Base-by-base conservation (phyloP, 2,797 vertebrate genomes). In the Melanotaenia trifasciata region DNA sequence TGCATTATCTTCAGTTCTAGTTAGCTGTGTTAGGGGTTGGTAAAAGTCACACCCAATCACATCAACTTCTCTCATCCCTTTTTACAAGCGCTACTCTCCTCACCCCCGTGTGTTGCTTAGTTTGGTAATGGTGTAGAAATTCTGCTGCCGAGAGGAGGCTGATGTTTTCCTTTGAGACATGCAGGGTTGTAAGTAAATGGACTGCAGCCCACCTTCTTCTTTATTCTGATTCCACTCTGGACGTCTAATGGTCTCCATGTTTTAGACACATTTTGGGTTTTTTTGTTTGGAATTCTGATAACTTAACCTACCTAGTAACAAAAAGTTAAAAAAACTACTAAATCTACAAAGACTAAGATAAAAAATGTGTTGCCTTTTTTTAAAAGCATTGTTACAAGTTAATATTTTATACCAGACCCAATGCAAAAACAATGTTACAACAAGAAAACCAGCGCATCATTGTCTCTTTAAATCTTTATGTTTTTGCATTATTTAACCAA, bases 41-140 rank as follows among this genome's bases (percentile, higher is more conserved):
- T 65, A 45, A 26, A 43, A 74, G 56, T 70, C 56, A 59, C 54
- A 36, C 24, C 45, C 28, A 67, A 70, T 58, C 22, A 65, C 50
- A 33, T 70, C 54, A 47, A 43, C 32, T 54, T 40, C 64, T 70
- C 64, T 75, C 43, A 57, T 59, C 30, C 0, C 4, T 18, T 72
- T 50, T 58, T 54, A 64, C 60, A 58, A 62, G 36, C 62, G 60
- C 45, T 14, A 20, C 30, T 59, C 64, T 58, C 51, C 30, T 58
- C 33, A 40, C 43, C 36, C 58, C 9, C 5, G 53, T 12, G 8
- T 28, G 10, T 67, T 57, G 43, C 24, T 53, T 13, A 20, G 22
- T 56, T 30, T 53, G 50, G 43, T 38, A n/a, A 64, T 32, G 7
- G 54, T 33, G 45, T 24, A 10, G n/a, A 69, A 74, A 72, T 59